phyloP scores from a whole-genome alignment of 2,797 vertebrate genomes.

The Coregonus suidteri region DNA sequence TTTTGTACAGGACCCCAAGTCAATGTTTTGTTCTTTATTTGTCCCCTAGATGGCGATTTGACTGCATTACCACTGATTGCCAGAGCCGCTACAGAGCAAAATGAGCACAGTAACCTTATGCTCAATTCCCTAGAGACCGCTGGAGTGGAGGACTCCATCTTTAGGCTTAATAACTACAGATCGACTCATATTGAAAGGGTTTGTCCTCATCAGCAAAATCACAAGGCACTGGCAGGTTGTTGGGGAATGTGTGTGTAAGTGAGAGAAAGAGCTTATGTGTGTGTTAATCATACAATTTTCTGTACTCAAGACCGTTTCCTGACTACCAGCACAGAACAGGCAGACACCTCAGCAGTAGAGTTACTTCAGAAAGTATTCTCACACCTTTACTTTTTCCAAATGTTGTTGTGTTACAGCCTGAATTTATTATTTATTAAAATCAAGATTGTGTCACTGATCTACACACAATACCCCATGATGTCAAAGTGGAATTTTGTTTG shows the following conservation, averaged over 20 bases:
- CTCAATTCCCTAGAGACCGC: background rate
- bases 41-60: slow-evolving; percentile 40
- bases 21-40: background rate
- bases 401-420: too few relatives aligned
- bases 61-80: background rate
- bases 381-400: too few relatives aligned
- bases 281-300: background rate
- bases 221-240: background rate
- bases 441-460: too few relatives aligned
- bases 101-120: background rate
- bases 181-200: background rate
- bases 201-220: background rate
- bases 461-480: too few relatives aligned
- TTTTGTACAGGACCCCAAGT: background rate
- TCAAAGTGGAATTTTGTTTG: too few relatives aligned
- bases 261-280: too few relatives aligned
- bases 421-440: too few relatives aligned
- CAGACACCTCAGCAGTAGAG: background rate
- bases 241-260: background rate
- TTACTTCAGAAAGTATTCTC: too few relatives aligned
- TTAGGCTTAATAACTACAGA: slow-evolving; percentile 9
- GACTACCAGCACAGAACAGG: background rate
- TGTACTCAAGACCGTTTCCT: slow-evolving; percentile 12
- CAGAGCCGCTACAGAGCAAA: background rate
- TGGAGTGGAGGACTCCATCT: slow-evolving; percentile 14